These are phyloP conservation scores for Hirtodrosophila duncani DNA, from an alignment of 2,888 invertebrate species.

Conservation along the genomic window DNA sequence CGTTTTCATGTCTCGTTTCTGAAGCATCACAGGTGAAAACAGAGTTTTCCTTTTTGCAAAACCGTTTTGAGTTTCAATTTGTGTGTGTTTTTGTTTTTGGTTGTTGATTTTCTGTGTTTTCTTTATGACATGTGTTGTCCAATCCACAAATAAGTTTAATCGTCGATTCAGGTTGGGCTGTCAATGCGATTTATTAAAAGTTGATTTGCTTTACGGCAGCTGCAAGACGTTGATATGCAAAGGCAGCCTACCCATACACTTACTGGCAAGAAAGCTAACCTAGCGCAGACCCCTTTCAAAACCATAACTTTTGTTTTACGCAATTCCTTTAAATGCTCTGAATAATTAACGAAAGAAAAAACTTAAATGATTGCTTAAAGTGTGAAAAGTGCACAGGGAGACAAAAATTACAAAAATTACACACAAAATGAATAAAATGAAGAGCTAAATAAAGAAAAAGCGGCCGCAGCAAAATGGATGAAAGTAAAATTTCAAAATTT, in stretches of 20 bases:
- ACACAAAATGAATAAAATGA: constrained; percentile 13
- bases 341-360: no score
- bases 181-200: constrained; percentile 20
- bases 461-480: constrained; percentile 44
- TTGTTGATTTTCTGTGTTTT: constrained; percentile 17
- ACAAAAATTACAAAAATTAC: constrained; percentile 6
- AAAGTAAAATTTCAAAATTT: constrained; percentile 63
- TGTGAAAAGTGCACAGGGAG: constrained; percentile 32
- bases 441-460: constrained; percentile 11
- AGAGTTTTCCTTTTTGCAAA: constrained; percentile 46
- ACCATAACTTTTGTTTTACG: no score
- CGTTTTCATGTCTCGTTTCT: constrained; percentile 7
- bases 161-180: constrained; percentile 53
- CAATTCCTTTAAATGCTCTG: no score
- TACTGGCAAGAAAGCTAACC: neutral
- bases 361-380: no score
- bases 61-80: constrained; percentile 40
- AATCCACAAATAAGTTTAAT: constrained; percentile 46
- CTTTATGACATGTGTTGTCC: constrained; percentile 12
- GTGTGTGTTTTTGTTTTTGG: constrained; percentile 15
- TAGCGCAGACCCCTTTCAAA: no score
- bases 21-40: constrained; percentile 45
- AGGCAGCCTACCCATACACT: no score
- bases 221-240: no score
- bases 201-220: constrained; percentile 1